Percentiles rank a stretch among this genome's conserved stretches.
Evolutionary conservation across 2,113 vertebrate species (phyloP).

Genomic region (Ctenodactylus gundi): DNA sequence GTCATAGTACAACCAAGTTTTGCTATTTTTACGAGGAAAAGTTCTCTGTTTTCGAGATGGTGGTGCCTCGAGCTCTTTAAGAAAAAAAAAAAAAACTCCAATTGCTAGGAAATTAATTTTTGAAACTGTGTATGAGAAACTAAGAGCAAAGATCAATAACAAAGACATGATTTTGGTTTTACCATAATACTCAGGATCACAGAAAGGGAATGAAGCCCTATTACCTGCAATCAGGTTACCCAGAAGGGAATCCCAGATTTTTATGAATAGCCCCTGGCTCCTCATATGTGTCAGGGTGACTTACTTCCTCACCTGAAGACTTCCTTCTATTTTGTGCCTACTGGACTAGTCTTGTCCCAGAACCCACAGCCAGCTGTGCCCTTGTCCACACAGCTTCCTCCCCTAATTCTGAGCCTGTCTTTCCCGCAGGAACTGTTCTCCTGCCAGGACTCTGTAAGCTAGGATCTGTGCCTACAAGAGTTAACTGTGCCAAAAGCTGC

Average conservation of each 20-base stretch:
- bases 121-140: not conserved
- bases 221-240: not conserved
- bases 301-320: not conserved
- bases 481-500: not conserved
- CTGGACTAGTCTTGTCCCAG: not conserved
- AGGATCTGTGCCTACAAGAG: not conserved
- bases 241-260: not conserved
- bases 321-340: not conserved
- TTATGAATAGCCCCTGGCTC: not conserved
- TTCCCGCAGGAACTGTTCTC: not conserved
- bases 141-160: not conserved
- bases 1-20: not conserved
- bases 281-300: not conserved
- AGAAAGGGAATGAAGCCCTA: not conserved
- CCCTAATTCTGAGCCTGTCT: not conserved
- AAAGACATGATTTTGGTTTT: not conserved
- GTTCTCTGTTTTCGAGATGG: not conserved
- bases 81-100: not conserved
- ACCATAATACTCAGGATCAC: not conserved
- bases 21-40: not conserved
- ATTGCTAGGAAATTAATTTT: conserved; percentile 25
- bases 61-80: not conserved
- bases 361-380: not conserved
- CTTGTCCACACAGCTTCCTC: fast-evolving
- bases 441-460: not conserved